A percentile compares a stretch with the other conserved stretches of the same genome.
Evolutionary conservation across 2,888 invertebrate genomes (phyloP).

Genomic region (Margaritifera margaritifera): DNA sequence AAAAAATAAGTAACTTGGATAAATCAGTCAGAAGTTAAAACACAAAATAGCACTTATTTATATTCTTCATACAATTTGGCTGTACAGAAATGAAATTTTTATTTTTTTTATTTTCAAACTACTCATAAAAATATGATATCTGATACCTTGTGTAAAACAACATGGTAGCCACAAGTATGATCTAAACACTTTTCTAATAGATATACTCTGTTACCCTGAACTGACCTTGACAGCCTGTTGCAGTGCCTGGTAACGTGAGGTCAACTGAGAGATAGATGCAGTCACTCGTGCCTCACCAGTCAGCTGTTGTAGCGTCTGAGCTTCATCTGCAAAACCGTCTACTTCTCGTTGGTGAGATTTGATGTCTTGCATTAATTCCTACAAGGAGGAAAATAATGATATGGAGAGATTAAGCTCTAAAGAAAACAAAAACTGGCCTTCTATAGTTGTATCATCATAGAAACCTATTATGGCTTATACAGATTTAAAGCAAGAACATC

Average conservation of each 20-base stretch:
- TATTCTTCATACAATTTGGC: no score
- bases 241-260: constrained; percentile 78
- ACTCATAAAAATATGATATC: neutral
- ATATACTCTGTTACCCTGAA: neutral
- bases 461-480: no score
- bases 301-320: constrained; percentile 87
- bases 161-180: neutral
- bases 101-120: no score
- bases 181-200: no score
- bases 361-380: constrained; percentile 80
- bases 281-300: constrained; percentile 90
- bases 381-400: neutral
- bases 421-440: no score
- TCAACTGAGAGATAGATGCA: constrained; percentile 90
- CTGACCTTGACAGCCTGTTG: constrained; percentile 66
- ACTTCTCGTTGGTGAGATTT: constrained; percentile 87
- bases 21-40: no score
- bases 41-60: no score
- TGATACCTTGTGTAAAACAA: neutral
- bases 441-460: no score
- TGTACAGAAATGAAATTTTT: no score
- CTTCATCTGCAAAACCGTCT: constrained; percentile 90
- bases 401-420: no score
- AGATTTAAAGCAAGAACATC: no score
- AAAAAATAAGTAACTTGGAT: no score